Evolutionary conservation across 2,113 vertebrate genomes (phyloP).

Genomic region (Pterocles orientalis): DNA sequence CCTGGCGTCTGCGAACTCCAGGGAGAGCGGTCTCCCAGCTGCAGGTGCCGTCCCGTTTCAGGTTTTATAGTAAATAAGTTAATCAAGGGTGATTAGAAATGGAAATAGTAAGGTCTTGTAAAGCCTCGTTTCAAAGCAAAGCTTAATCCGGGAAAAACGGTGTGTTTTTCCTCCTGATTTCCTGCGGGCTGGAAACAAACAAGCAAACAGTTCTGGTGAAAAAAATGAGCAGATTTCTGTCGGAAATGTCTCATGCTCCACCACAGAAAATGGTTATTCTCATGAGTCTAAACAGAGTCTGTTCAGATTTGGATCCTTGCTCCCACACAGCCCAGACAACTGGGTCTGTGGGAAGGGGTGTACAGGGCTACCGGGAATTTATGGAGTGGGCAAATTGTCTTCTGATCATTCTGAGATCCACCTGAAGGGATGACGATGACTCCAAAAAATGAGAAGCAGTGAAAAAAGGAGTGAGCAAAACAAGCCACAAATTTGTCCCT

Average conservation of each 20-base stretch:
- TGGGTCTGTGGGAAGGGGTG: neutral
- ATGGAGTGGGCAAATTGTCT: neutral
- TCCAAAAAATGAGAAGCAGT: neutral
- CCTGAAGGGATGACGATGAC: neutral
- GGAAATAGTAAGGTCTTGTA: neutral
- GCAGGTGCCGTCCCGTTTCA: neutral
- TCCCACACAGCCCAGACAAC: neutral
- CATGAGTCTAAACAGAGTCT: neutral
- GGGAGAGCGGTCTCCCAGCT: fast-evolving
- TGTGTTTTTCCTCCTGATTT: neutral
- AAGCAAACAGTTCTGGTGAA: neutral
- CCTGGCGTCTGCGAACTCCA: neutral
- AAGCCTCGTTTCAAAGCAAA: neutral
- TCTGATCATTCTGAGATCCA: neutral
- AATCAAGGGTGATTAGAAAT: neutral
- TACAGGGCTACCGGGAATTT: fast-evolving
- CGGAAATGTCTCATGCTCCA: neutral
- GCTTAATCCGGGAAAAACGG: neutral
- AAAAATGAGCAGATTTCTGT: neutral
- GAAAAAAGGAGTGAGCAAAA: neutral
- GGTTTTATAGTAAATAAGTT: neutral
- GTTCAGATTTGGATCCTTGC: neutral
- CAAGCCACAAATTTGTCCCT: neutral
- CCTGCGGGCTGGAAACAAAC: neutral
- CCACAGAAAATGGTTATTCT: neutral